Conservation (phyloP, 2,797 vertebrate species). For the Prionace glauca region DNA sequence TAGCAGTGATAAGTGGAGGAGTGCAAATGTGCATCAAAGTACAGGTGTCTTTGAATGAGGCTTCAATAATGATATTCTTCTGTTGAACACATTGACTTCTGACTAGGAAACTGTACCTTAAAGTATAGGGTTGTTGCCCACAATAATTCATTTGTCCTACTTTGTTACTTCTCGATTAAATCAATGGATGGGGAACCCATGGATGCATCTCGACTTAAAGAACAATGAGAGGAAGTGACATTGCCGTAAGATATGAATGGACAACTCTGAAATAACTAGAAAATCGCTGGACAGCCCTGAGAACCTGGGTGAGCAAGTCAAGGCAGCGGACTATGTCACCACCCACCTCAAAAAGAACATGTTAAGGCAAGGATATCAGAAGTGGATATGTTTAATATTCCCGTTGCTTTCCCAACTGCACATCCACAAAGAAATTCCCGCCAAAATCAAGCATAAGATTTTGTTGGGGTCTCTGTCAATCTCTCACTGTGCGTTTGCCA, state of each 20-base stretch:
- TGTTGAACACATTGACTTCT: neutral
- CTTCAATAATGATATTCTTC: neutral
- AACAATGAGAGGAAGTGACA: neutral
- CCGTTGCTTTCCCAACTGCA: neutral
- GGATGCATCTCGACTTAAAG: neutral
- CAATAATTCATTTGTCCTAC: neutral
- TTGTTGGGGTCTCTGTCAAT: neutral
- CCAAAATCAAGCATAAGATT: neutral
- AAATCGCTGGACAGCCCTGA: neutral
- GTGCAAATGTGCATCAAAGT: neutral
- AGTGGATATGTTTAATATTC: neutral
- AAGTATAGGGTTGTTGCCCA: neutral
- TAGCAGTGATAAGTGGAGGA: neutral
- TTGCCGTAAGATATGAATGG: neutral
- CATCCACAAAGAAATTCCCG: neutral
- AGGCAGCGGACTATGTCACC: neutral
- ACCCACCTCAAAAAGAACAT: neutral
- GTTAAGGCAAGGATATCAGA: neutral
- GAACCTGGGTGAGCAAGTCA: neutral
- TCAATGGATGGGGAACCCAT: neutral
- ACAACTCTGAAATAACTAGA: neutral
- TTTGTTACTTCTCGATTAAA: neutral
- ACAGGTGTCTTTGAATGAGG: neutral
- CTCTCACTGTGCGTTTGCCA: neutral
- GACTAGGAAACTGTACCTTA: neutral